phyloP scores from a whole-genome alignment of 2,797 vertebrate species.

The Odontamblyopus lacepedii region DNA sequence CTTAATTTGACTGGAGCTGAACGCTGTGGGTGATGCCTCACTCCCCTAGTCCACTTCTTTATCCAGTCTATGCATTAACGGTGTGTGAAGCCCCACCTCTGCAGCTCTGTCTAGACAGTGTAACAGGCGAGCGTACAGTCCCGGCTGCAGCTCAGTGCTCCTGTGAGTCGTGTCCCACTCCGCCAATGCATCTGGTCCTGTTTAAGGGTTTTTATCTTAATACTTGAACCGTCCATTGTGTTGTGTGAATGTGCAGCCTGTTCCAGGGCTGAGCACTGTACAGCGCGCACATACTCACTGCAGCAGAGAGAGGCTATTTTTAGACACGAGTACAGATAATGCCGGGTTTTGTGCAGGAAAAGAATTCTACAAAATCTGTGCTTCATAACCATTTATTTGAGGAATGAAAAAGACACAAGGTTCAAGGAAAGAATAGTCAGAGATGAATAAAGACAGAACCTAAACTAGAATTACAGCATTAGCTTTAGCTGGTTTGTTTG shows the following conservation, averaged over 20 bases:
- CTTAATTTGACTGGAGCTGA: too few species aligned
- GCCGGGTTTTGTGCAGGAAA: slow-evolving; percentile 28
- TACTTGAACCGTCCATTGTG: slow-evolving; percentile 34
- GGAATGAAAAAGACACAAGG: slow-evolving; percentile 31
- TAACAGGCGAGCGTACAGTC: slow-evolving; percentile 27
- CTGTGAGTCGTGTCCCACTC: slow-evolving; percentile 32
- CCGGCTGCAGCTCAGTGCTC: slow-evolving; percentile 41
- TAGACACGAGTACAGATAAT: slow-evolving; percentile 59
- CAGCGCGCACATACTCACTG: slow-evolving; percentile 54
- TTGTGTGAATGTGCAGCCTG: slow-evolving; percentile 51
- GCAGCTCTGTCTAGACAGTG: slow-evolving; percentile 28
- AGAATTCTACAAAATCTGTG: slow-evolving; percentile 18
- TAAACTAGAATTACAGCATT: too few species aligned
- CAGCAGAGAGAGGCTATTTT: slow-evolving; percentile 64
- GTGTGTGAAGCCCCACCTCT: slow-evolving; percentile 36
- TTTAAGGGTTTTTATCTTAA: slow-evolving; percentile 21
- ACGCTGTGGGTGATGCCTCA: too few species aligned
- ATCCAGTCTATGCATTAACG: slow-evolving; percentile 10
- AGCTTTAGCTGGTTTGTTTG: too few species aligned
- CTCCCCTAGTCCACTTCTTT: too few species aligned
- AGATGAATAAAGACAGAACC: slow-evolving; percentile 26
- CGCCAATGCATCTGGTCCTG: slow-evolving; percentile 36
- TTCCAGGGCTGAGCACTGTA: slow-evolving; percentile 38
- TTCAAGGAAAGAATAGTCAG: neutral
- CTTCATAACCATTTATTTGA: slow-evolving; percentile 18